Base-by-base conservation (phyloP, 2,797 vertebrate species). In the Oreortyx pictus region DNA sequence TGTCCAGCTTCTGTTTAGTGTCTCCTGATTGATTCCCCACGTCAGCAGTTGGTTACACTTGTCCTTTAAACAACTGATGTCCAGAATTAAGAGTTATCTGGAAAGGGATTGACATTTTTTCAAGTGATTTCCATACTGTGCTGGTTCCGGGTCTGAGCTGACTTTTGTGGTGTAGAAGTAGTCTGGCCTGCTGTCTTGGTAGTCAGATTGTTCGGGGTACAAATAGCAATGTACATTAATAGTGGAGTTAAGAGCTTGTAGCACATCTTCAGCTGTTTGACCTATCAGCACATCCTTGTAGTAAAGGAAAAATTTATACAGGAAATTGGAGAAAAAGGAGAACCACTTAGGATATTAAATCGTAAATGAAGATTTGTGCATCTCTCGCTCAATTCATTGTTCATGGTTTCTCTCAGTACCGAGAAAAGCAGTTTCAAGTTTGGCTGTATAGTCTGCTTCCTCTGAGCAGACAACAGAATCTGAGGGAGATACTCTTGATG, bases 1-100 rank as follows among this genome's bases (percentile, higher is more conserved):
- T 93, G 90, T 96, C 94, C 86, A 90, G 7, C 89, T 89, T 76
- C 56, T 94, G 64, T 82, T 91, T 52, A 77, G 57, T 84, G 81
- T 96, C 76, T 92, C 84, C 57, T 74, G 71, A 82, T 31, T 49
- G 92, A 94, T 56, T 56, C 61, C 41, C 35, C 2, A 2, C 60
- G 27, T 33, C 24, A 25, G 94, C 87, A 90, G 86, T 84, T 84
- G 68, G 86, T 90, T 73, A n/a, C 46, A 7, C 74, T 59, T 70
- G 27, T 82, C 91, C 39, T 91, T 86, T 37, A 77, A 85, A 72
- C 65, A 72, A 20, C 57, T 33, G 1, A 0, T 46, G 23, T 60
- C 57, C 72, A 80, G 66, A 92, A 56, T 14, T 3, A 62, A 77
- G 61, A 72, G 23, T 82, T 39, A 71, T 1, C 78, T 35, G 60